phyloP scores from a whole-genome alignment of 2,797 vertebrate genomes.

The Podargus strigoides region DNA sequence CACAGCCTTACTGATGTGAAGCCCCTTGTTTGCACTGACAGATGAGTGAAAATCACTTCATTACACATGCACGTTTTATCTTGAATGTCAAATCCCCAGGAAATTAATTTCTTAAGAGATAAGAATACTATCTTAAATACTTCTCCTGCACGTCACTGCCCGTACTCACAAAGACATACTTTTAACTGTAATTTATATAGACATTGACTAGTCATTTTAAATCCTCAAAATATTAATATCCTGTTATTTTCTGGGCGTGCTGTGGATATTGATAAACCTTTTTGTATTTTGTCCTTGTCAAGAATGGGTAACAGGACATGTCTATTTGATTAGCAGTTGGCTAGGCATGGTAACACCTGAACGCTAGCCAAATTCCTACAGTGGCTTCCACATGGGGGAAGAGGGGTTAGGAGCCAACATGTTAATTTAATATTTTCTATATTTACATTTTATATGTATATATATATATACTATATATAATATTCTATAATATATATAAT shows the following conservation, averaged over 20 bases:
- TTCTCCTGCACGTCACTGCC: neutral
- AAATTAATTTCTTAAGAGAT: neutral
- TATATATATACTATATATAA: no score
- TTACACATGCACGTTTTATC: neutral
- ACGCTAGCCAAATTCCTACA: no score
- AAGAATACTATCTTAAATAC: neutral
- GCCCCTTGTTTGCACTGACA: neutral
- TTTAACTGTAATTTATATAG: neutral
- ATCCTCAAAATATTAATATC: neutral
- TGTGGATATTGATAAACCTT: neutral
- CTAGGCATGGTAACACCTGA: no score
- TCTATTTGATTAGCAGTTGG: neutral
- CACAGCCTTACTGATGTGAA: neutral
- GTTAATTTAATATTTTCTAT: no score
- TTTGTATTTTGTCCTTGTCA: neutral
- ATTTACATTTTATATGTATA: no score
- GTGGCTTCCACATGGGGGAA: no score
- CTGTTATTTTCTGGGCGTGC: neutral
- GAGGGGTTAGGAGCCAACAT: no score
- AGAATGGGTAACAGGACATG: neutral
- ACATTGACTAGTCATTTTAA: neutral
- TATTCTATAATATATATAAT: no score
- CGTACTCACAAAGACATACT: rapidly evolving
- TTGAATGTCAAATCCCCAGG: neutral
- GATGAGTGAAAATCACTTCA: neutral